Percentiles rank a stretch among this genome's conserved stretches.
Evolutionary conservation across 2,888 invertebrate genomes (phyloP).

Genomic region (Muscina levida): DNA sequence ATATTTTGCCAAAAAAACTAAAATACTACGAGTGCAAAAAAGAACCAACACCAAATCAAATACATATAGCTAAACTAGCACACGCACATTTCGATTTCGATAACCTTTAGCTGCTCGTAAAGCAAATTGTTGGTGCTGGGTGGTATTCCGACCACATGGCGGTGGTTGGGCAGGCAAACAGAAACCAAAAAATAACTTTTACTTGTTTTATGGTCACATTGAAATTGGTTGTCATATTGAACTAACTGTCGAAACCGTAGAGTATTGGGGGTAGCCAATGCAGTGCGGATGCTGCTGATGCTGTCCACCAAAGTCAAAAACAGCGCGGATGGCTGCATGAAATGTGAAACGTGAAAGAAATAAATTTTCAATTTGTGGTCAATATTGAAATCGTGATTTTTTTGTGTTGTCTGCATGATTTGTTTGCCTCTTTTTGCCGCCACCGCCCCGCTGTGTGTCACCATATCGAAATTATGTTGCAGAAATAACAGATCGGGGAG

Average conservation of each 20-base stretch:
- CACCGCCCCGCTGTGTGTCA: no score
- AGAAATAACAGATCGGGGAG: background rate
- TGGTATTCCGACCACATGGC: no score
- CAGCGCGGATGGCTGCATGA: background rate
- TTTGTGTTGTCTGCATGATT: no score
- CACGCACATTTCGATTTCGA: slow-evolving; percentile 5
- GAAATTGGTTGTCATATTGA: background rate
- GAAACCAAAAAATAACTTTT: slow-evolving; percentile 2
- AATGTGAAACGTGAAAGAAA: slow-evolving; percentile 9
- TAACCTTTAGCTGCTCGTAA: slow-evolving; percentile 6
- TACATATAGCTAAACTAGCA: background rate
- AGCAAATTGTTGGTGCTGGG: background rate
- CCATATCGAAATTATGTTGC: background rate
- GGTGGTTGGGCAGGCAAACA: no score
- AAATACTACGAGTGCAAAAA: background rate
- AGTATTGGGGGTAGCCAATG: no score
- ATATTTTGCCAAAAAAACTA: slow-evolving; percentile 21
- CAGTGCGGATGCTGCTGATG: no score
- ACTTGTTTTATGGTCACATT: slow-evolving; percentile 9
- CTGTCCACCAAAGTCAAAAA: no score
- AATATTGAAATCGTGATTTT: slow-evolving; percentile 17
- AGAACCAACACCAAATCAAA: background rate
- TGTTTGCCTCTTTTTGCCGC: background rate
- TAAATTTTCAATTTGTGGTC: slow-evolving; percentile 23
- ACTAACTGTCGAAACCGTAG: background rate